Conservation (phyloP, 2,113 vertebrate species). For the Cryptotis parvus region DNA sequence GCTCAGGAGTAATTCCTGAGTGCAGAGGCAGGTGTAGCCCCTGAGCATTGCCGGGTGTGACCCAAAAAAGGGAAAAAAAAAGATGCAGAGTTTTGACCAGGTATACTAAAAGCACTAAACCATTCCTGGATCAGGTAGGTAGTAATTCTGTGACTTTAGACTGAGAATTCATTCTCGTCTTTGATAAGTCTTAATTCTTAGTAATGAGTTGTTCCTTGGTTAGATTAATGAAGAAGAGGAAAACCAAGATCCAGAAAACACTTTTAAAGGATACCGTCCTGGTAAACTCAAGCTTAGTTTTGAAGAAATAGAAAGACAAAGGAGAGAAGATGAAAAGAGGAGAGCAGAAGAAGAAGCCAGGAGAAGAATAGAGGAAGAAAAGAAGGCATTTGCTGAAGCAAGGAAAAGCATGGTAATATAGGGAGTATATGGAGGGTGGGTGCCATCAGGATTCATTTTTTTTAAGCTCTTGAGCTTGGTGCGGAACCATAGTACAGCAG, state of each 20-base stretch:
- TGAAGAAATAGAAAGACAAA: conserved; percentile 95
- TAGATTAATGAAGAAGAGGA: conserved; percentile 83
- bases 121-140: background rate
- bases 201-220: conserved; percentile 35
- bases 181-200: conserved; percentile 9
- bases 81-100: background rate
- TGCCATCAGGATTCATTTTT: background rate
- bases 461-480: background rate
- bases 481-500: no score
- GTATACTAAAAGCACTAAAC: background rate
- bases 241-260: conserved; percentile 80
- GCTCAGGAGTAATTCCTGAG: no score
- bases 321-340: conserved; percentile 93
- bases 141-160: background rate
- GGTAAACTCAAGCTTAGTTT: conserved; percentile 96
- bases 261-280: conserved; percentile 85
- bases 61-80: no score
- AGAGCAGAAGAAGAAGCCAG: conserved; percentile 94
- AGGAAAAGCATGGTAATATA: conserved; percentile 94
- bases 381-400: conserved; percentile 95
- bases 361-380: conserved; percentile 95
- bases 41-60: no score
- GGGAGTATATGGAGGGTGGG: background rate
- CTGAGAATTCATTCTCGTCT: background rate
- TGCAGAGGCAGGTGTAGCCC: no score